phyloP scores from a whole-genome alignment of 2,113 vertebrate species.

The Corydoras sp. region DNA sequence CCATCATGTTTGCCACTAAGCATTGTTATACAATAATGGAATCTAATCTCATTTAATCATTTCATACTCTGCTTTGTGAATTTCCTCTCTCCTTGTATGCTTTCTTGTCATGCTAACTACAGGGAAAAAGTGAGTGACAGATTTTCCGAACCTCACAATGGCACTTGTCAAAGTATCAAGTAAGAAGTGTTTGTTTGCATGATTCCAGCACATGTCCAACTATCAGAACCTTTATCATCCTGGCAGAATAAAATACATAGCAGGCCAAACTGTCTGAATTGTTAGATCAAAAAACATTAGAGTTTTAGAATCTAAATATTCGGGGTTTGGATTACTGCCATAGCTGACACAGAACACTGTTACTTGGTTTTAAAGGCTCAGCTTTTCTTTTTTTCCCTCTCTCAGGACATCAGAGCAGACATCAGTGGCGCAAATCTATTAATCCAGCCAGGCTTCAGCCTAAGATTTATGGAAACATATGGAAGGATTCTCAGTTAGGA shows the following conservation, averaged over 20 bases:
- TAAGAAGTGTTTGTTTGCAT: slow-evolving; percentile 20
- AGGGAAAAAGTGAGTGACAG: slow-evolving; percentile 17
- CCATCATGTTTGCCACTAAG: too few species aligned
- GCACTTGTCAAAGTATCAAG: slow-evolving; percentile 15
- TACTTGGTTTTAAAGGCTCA: slow-evolving; percentile 24
- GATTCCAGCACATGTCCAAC: slow-evolving; percentile 10
- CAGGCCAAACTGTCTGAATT: not conserved
- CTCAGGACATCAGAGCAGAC: slow-evolving; percentile 34
- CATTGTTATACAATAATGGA: too few species aligned
- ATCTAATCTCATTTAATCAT: too few species aligned
- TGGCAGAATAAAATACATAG: slow-evolving; percentile 18
- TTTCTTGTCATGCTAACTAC: slow-evolving; percentile 13
- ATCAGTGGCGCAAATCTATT: slow-evolving; percentile 51
- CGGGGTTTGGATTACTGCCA: not conserved
- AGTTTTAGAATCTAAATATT: not conserved
- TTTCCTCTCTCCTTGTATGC: slow-evolving; percentile 15
- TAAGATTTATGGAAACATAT: slow-evolving; percentile 48
- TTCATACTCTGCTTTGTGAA: too few species aligned
- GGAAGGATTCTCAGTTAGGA: slow-evolving; percentile 37
- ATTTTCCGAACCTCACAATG: slow-evolving; percentile 13
- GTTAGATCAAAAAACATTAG: slow-evolving; percentile 9
- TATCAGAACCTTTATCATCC: slow-evolving; percentile 14
- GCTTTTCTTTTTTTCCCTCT: not conserved
- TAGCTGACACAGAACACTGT: not conserved
- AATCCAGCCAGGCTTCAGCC: slow-evolving; percentile 48